These are phyloP conservation scores for Bothrops jararaca DNA, from an alignment of 2,113 vertebrate species.

Conservation along the genomic window DNA sequence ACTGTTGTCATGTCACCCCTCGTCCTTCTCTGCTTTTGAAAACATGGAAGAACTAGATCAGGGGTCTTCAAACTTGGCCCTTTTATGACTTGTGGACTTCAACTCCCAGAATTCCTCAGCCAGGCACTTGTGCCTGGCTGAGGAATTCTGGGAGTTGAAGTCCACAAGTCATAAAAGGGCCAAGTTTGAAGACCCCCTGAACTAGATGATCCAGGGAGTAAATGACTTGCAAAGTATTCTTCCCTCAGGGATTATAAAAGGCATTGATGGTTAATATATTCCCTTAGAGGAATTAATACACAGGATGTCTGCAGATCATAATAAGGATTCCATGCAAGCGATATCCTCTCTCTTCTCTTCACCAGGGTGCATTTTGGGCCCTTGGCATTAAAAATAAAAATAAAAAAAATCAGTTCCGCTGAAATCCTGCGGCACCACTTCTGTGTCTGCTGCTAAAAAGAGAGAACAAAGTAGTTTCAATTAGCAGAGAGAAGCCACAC, in stretches of 20 bases:
- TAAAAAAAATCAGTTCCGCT: neutral
- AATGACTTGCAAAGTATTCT: neutral
- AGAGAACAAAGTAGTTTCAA: slow-evolving; percentile 30
- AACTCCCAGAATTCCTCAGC: too few species aligned
- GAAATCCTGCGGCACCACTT: neutral
- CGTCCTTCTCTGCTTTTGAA: neutral
- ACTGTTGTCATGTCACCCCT: too few species aligned
- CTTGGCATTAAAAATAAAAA: neutral
- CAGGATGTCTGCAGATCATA: neutral
- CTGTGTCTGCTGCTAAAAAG: neutral
- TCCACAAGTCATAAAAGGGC: too few species aligned
- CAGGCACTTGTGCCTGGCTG: too few species aligned
- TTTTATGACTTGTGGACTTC: too few species aligned
- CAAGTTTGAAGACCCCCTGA: too few species aligned
- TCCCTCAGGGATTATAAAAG: neutral
- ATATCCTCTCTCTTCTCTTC: too few species aligned
- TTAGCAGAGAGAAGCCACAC: slow-evolving; percentile 34
- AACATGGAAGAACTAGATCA: neutral
- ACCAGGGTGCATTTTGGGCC: neutral
- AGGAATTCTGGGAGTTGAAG: too few species aligned
- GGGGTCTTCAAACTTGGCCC: too few species aligned
- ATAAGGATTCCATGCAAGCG: too few species aligned
- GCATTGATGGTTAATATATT: neutral
- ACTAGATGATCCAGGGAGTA: neutral
- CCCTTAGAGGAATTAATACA: neutral